Evolutionary conservation across 2,888 invertebrate genomes (phyloP).

Genomic region (Lagria hirta): DNA sequence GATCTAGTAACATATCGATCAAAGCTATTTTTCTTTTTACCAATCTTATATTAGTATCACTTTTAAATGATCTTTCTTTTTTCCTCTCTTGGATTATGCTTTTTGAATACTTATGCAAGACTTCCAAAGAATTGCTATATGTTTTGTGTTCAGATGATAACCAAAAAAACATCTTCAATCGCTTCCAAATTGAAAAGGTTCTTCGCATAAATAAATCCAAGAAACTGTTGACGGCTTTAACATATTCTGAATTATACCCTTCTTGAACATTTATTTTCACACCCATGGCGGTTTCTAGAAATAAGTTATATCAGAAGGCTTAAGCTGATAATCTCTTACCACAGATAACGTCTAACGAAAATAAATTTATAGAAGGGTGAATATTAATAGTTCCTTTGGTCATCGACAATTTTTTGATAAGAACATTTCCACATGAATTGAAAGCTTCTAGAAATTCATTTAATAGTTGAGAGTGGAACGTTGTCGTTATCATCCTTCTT

Average conservation of each 20-base stretch:
- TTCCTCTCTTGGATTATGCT: conserved; percentile 57
- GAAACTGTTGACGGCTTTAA: conserved; percentile 44
- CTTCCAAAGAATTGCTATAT: conserved; percentile 53
- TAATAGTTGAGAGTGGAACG: conserved; percentile 76
- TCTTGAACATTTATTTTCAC: conserved; percentile 49
- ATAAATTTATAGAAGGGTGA: conserved; percentile 62
- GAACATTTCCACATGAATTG: conserved; percentile 61
- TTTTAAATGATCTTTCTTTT: conserved; percentile 22
- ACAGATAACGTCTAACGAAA: conserved; percentile 63
- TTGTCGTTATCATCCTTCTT: conserved; percentile 71
- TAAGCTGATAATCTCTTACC: conserved; percentile 51
- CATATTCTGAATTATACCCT: conserved; percentile 50
- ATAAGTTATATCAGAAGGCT: neutral
- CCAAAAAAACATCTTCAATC: conserved; percentile 6
- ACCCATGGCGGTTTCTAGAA: conserved; percentile 55
- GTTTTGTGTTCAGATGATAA: conserved; percentile 49
- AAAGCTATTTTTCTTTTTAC: conserved; percentile 65
- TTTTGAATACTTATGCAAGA: conserved; percentile 58
- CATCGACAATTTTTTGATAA: conserved; percentile 58
- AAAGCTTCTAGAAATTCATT: conserved; percentile 71
- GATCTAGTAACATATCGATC: conserved; percentile 64
- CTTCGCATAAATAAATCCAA: conserved; percentile 10
- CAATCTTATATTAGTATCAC: no score
- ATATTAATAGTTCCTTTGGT: conserved; percentile 57
- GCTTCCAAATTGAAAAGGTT: conserved; percentile 12